Conservation (phyloP, 30 jellyfish, hydroid and myxozoan genomes). For the Hydractinia echinata region DNA sequence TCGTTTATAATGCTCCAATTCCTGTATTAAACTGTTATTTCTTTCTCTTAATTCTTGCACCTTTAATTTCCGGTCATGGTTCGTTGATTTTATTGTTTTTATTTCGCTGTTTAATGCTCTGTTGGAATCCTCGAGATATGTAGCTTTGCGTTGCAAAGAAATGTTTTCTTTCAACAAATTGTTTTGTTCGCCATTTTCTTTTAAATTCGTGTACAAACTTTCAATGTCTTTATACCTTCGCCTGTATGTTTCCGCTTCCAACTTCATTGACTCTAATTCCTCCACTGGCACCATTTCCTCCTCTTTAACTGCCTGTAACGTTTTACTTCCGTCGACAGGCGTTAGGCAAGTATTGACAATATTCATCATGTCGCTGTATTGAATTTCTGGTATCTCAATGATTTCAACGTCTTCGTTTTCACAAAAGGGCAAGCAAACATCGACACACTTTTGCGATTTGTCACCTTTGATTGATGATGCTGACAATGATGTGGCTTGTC, state of each 20-base stretch:
- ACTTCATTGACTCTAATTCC: slow-evolving; percentile 12
- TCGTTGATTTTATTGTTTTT: not conserved
- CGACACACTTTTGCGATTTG: slow-evolving; percentile 12
- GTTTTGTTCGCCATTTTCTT: not conserved
- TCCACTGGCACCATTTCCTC: slow-evolving; percentile 31
- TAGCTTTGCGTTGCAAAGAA: slow-evolving; percentile 9
- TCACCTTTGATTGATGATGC: not conserved
- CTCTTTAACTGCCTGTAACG: not conserved
- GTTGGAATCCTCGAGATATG: slow-evolving; percentile 20
- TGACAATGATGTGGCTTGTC: not conserved
- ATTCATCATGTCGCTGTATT: slow-evolving; percentile 25
- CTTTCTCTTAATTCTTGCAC: slow-evolving; percentile 28
- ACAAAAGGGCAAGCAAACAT: slow-evolving; percentile 20
- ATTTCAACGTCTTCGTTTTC: slow-evolving; percentile 36
- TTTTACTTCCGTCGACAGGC: not conserved
- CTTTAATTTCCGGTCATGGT: slow-evolving; percentile 20
- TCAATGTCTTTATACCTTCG: not conserved
- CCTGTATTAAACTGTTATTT: not conserved
- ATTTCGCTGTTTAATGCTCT: slow-evolving; percentile 15
- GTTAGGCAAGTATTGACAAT: slow-evolving; percentile 12
- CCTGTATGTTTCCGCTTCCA: slow-evolving; percentile 20
- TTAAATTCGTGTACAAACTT: not conserved
- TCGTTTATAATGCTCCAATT: slow-evolving; percentile 29
- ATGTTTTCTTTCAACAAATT: not conserved
- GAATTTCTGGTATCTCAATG: slow-evolving; percentile 37